Evolutionary conservation across 2,888 invertebrate species (phyloP).

Genomic region (Mythimna ferrago): DNA sequence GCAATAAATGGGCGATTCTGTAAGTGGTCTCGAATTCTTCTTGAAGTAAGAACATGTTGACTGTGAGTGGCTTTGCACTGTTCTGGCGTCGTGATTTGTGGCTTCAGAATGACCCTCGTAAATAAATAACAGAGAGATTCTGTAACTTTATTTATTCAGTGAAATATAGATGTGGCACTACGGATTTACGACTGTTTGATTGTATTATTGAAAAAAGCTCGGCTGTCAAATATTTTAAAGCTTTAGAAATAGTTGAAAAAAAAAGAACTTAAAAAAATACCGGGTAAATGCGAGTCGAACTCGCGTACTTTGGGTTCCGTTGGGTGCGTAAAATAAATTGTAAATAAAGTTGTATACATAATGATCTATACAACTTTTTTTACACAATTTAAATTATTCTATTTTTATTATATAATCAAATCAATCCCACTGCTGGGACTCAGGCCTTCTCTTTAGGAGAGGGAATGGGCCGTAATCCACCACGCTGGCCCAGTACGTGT

Average conservation of each 20-base stretch:
- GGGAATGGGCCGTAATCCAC: too few relatives aligned
- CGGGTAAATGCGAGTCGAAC: too few relatives aligned
- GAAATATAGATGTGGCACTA: conserved; percentile 5
- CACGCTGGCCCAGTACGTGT: too few relatives aligned
- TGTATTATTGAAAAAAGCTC: conserved; percentile 7
- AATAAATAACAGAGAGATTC: conserved; percentile 31
- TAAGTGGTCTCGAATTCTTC: conserved; percentile 23
- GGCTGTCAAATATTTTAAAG: neutral
- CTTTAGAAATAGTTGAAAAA: neutral
- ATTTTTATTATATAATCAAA: too few relatives aligned
- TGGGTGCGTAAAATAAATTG: too few relatives aligned
- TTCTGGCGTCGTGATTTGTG: conserved; percentile 39
- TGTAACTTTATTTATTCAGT: conserved; percentile 16
- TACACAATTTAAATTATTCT: too few relatives aligned
- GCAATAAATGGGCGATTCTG: conserved; percentile 12
- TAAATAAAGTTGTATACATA: too few relatives aligned
- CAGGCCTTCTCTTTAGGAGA: too few relatives aligned
- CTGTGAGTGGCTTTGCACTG: conserved; percentile 25
- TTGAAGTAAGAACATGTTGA: conserved; percentile 27
- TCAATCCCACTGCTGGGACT: too few relatives aligned
- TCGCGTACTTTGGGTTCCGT: too few relatives aligned
- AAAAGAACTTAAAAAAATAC: too few relatives aligned
- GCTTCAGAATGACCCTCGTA: conserved; percentile 24
- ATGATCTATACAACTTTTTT: too few relatives aligned
- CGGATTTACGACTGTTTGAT: conserved; percentile 4